Evolutionary conservation across 2,113 vertebrate genomes (phyloP), one percentile per base, ranked within the genome.

Genomic region (Rhinolophus sinicus): DNA sequence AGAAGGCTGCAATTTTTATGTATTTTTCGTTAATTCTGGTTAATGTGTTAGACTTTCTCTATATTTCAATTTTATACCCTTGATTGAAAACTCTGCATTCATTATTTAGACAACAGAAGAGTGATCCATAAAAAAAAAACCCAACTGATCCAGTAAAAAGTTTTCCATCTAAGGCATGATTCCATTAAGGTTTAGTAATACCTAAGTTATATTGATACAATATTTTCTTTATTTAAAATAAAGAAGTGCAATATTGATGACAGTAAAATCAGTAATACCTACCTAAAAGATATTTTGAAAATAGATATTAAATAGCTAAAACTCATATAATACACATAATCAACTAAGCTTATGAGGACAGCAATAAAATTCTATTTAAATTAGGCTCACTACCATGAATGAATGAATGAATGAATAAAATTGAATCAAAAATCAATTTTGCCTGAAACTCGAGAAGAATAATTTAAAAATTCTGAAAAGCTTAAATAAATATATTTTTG

Each of bases 11-110:
- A 93, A 81, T 92, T 92, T 96, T 94, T 92, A 81, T 33, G 40
- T 93, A 62, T 56, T 38, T 38, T 84, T 90, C n/a, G 75, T 92
- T 87, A 93, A 97, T 94, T 94, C 85, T 94, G 65, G 28, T 89
- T 93, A 91, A 92, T 50, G 8, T 62, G 21, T 50, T 72, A 95
- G 6, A 54, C 26, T 97, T 95, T 58, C 73, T 91, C 60, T 94
- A 52, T 90, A 6, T 82, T 86, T 96, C 76, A 80, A 18, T 56
- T 69, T 82, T 75, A 75, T 33, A 90, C 62, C 5, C 52, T 94
- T n/a, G 54, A 83, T 3, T 86, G 56, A 95, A 76, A 94, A 75
- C 33, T 72, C 56, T 56, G 30, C 24, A 70, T 93, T 90, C 24
- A 35, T 33, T 85, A 24, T 92, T 54, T 69, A 58, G 84, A 93